Conservation (phyloP, 2,888 invertebrate genomes). For the Polymixis flavicincta region DNA sequence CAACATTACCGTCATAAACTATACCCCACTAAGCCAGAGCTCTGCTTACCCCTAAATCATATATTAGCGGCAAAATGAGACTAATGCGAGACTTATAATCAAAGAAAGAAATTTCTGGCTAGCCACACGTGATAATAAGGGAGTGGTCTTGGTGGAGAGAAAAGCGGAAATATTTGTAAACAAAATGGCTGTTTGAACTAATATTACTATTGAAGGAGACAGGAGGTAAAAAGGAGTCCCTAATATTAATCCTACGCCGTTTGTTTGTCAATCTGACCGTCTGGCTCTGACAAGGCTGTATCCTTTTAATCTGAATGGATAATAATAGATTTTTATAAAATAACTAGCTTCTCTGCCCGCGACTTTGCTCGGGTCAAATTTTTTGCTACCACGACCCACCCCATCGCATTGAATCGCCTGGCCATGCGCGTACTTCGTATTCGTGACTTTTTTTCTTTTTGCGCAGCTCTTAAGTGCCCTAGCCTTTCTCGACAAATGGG, state of each 20-base stretch:
- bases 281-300: neutral
- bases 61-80: conserved; percentile 89
- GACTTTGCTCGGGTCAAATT: no score
- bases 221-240: neutral
- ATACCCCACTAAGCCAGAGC: conserved; percentile 64
- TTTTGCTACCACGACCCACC: no score
- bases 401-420: no score
- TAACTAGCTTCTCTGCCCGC: no score
- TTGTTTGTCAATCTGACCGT: neutral
- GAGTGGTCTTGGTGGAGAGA: conserved; percentile 36
- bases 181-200: neutral
- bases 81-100: conserved; percentile 89
- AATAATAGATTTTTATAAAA: neutral
- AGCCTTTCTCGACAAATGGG: no score
- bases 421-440: no score
- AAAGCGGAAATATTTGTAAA: conserved; percentile 57
- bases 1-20: conserved; percentile 70
- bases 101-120: conserved; percentile 86
- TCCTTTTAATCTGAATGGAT: neutral
- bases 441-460: no score
- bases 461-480: no score
- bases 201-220: neutral
- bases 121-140: conserved; percentile 78
- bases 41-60: conserved; percentile 85
- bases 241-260: neutral